Evolutionary conservation across 2,888 invertebrate genomes (phyloP), one percentile per base, ranked within the genome.

Genomic region (Troilus luridus): DNA sequence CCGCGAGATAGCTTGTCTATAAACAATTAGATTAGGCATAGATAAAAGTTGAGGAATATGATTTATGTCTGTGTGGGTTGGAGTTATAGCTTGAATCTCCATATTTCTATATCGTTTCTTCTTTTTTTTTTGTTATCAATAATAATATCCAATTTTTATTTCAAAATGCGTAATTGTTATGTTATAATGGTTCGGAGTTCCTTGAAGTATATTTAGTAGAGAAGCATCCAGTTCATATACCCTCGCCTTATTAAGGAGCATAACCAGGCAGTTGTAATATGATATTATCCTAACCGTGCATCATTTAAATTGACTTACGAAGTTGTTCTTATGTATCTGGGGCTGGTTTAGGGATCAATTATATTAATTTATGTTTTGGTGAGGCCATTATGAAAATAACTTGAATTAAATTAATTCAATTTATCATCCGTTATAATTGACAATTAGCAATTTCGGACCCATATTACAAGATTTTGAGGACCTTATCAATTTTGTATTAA

Each of bases 251-350:
- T 77, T 77, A 77, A 77, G 72, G 72, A 41, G 72, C 41, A 77
- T 77, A 77, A 77, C 72, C 72, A 77, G 72, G 72, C 72, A 77
- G 72, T 77, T 27, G 72, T 41, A 77, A 77, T 41, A 77, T 77
- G 72, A 77, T 77, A 77, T 77, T 77, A 77, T 7, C 72, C 72
- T 17, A 77, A 41, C 72, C 72, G 72, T 77, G 72, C 72, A 77
- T 77, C 72, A 77, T 41, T 77, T 77, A 77, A 77, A 77, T 77
- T 77, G 72, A 41, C 72, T 77, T 41, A 77, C 72, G 72, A 77
- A 77, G 41, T 77, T 77, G 72, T 77, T 77, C 27, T 8, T 77
- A 41, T 77, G 12, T 41, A 41, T 77, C 72, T 41, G 27, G 7
- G 72, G 41, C 27, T 27, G 6, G 27, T 77, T 77, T 24, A 7